Percentiles rank a stretch among this genome's conserved stretches.
These are phyloP conservation scores for Pollachius pollachius DNA, from an alignment of 2,113 vertebrate genomes.

Conservation along the genomic window DNA sequence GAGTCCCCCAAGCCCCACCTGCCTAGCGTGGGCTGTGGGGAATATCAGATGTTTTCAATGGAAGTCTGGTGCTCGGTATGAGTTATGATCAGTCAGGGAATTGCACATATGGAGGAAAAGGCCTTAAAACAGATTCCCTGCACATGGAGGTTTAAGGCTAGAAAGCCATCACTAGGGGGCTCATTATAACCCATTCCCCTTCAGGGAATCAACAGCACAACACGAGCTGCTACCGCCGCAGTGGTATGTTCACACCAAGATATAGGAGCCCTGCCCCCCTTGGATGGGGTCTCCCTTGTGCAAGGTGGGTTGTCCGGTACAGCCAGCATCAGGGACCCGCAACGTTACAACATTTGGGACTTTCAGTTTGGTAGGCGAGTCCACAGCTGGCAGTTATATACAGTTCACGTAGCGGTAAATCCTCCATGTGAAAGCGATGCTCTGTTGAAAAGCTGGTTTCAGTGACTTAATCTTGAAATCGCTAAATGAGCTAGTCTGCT, in stretches of 20 bases:
- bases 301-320: conserved; percentile 8
- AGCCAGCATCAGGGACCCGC: no score
- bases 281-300: not conserved
- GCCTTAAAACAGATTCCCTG: conserved; percentile 37
- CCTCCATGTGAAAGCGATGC: no score
- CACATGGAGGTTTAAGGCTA: conserved; percentile 28
- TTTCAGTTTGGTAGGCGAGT: no score
- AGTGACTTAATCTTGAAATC: no score
- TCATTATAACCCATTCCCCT: conserved; percentile 61
- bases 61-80: conserved; percentile 32
- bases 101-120: conserved; percentile 52
- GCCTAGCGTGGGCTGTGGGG: conserved; percentile 14
- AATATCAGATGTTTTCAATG: conserved; percentile 42
- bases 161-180: conserved; percentile 52
- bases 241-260: conserved; percentile 33
- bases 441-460: no score
- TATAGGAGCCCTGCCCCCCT: not conserved
- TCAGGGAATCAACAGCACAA: conserved; percentile 48
- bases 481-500: no score
- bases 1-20: conserved; percentile 24
- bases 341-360: no score
- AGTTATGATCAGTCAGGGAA: conserved; percentile 53
- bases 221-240: conserved; percentile 12
- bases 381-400: no score
- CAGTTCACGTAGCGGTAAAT: no score